Percentiles rank a stretch among this genome's conserved stretches.
Conservation (phyloP, 2,797 vertebrate species). For the Oophaga sylvatica region DNA sequence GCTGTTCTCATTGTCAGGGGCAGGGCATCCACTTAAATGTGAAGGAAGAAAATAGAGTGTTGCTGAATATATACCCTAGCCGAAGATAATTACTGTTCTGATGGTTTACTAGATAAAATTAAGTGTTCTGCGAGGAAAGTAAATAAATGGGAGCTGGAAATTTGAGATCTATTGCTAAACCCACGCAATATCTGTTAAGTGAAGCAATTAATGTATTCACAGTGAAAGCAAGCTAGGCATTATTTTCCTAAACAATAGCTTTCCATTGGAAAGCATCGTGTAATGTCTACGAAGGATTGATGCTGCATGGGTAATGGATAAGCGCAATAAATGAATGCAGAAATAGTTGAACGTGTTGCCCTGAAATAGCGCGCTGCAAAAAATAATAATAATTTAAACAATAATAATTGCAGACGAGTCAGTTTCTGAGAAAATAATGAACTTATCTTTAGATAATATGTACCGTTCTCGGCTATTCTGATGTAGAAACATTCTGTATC, state of each 20-base stretch:
- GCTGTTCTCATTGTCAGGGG: neutral
- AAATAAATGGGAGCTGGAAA: slow-evolving; percentile 40
- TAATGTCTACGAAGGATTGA: slow-evolving; percentile 25
- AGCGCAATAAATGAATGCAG: slow-evolving; percentile 33
- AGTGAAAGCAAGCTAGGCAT: slow-evolving; percentile 18
- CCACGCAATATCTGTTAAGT: slow-evolving; percentile 52
- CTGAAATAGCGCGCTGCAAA: neutral
- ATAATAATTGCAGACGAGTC: neutral
- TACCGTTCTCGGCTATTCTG: neutral
- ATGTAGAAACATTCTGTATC: neutral
- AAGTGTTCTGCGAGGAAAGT: slow-evolving; percentile 39
- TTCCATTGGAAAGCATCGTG: slow-evolving; percentile 18
- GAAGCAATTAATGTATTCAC: slow-evolving; percentile 50
- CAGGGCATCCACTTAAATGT: slow-evolving; percentile 13
- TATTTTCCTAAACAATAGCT: slow-evolving; percentile 43
- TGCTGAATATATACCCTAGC: slow-evolving; percentile 25
- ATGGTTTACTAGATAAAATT: slow-evolving; percentile 40
- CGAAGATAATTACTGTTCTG: slow-evolving; percentile 45
- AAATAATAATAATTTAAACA: slow-evolving; percentile 20
- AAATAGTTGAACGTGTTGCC: slow-evolving; percentile 11
- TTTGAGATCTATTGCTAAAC: slow-evolving; percentile 42
- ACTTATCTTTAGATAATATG: neutral
- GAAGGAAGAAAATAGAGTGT: slow-evolving; percentile 24
- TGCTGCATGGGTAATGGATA: slow-evolving; percentile 33
- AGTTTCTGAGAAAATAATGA: slow-evolving; percentile 11